These are phyloP conservation scores for Lamproptera curius DNA, from an alignment of 2,888 invertebrate genomes.

Conservation along the genomic window DNA sequence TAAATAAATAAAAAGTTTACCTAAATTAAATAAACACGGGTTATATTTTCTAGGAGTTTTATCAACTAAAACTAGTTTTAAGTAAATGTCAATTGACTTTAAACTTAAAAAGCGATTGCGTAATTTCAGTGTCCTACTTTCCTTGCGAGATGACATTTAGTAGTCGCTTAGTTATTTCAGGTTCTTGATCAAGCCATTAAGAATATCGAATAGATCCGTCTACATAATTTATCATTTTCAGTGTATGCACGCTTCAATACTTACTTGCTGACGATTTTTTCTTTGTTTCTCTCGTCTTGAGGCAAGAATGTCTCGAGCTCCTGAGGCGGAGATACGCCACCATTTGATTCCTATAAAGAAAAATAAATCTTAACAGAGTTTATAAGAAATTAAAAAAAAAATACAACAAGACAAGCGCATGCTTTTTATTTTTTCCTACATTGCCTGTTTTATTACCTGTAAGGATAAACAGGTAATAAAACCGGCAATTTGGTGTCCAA, in stretches of 20 bases:
- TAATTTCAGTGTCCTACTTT: too few species aligned
- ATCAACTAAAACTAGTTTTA: too few species aligned
- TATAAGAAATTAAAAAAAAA: not conserved
- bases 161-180: not conserved
- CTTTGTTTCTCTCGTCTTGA: conserved; percentile 80
- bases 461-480: not conserved
- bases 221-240: conserved; percentile 16
- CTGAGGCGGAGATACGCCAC: conserved; percentile 72
- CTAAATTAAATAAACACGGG: too few species aligned
- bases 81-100: too few species aligned
- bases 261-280: conserved; percentile 74
- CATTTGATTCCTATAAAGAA: conserved; percentile 59
- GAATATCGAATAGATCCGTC: not conserved
- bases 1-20: too few species aligned
- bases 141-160: not conserved
- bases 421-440: not conserved
- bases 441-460: not conserved
- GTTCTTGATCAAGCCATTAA: not conserved
- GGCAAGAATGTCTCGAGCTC: conserved; percentile 91
- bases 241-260: conserved; percentile 32
- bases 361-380: conserved; percentile 12
- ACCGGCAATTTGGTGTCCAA: not conserved
- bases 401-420: too few species aligned
- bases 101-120: too few species aligned
- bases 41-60: too few species aligned